phyloP scores from a whole-genome alignment of 2,797 vertebrate genomes.

The Gymnoscopelus microlampas region DNA sequence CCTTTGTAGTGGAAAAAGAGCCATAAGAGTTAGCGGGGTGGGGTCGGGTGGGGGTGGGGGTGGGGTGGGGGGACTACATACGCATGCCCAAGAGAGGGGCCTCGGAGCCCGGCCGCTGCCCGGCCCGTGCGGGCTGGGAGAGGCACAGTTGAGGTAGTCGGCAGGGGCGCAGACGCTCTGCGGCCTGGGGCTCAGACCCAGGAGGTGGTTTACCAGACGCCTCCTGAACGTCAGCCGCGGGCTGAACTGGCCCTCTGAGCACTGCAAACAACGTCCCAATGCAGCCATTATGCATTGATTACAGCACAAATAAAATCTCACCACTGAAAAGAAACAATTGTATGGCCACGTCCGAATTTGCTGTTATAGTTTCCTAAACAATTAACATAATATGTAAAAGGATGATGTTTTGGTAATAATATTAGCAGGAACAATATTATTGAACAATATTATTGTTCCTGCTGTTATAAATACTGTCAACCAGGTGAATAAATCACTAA shows the following conservation, averaged over 20 bases:
- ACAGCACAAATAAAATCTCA: too few species aligned
- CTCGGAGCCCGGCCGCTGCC: conserved; percentile 86
- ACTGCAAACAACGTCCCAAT: conserved; percentile 80
- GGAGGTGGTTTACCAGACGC: conserved; percentile 96
- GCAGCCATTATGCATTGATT: too few species aligned
- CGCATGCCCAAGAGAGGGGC: conserved; percentile 95
- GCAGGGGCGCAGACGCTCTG: conserved; percentile 86
- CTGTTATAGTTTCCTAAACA: too few species aligned
- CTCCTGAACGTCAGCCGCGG: conserved; percentile 92
- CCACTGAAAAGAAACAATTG: too few species aligned
- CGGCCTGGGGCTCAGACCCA: conserved; percentile 89
- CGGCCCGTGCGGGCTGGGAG: conserved; percentile 70
- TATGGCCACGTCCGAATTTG: too few species aligned
- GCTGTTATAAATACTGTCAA: too few species aligned
- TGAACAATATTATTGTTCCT: too few species aligned
- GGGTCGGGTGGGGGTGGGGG: too few species aligned
- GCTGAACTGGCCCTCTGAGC: conserved; percentile 88
- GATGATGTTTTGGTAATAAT: too few species aligned
- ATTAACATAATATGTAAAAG: too few species aligned
- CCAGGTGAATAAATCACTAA: too few species aligned
- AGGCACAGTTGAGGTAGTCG: conserved; percentile 86
- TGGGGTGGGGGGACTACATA: conserved; percentile 79
- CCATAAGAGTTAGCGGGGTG: conserved; percentile 25
- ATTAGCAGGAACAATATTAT: too few species aligned
- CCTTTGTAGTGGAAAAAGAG: conserved; percentile 20